Base-by-base conservation (phyloP, 2,113 vertebrate genomes). In the Amblyopsis rosae region DNA sequence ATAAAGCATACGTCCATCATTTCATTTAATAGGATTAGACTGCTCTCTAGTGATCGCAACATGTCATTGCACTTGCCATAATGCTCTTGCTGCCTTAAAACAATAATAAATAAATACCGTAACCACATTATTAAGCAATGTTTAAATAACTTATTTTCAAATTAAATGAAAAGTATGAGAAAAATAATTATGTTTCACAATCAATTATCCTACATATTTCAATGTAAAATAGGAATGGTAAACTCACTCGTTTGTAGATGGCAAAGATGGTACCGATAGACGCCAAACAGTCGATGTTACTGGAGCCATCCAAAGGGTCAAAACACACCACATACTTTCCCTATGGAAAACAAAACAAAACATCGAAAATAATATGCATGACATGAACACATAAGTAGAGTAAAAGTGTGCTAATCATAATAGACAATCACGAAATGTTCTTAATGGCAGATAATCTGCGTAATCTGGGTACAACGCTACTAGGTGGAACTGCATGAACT, bases 291-390 rank as follows among this genome's bases (percentile, higher is more conserved):
- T 99, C 97, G 26, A 98, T 99, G 84, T 99, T 99, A 66, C 96
- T 98, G 59, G 97, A 99, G 54, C 98, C 97, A 17, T 99, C 97
- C 76, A 99, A 91, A 0, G 98, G 97, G 76, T 99, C 97, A 66
- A 99, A 99, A 77, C 97, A 98, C 3, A 99, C 95, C 75, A 99
- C 90, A 0, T 98, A 99, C 91, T 99, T 99, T 13, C 98, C 96
- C 97, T 99, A 70, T 51, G 76, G 59, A 2, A 70, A 67, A 33
- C 62, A 84, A 84, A 10, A 26, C 0, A 51, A 56, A 41, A 41
- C 35, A 41, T 6, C 6, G 35, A 7, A 41, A 41, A 41, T 41
- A 41, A 41, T 5, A 41, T 26, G 7, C 35, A 41, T 6, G 35
- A 41, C 4, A 41, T 41, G 7, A 6, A 8, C 5, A 41, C 35